Conservation (phyloP, 2,888 invertebrate genomes). For the Epinotia ramella region DNA sequence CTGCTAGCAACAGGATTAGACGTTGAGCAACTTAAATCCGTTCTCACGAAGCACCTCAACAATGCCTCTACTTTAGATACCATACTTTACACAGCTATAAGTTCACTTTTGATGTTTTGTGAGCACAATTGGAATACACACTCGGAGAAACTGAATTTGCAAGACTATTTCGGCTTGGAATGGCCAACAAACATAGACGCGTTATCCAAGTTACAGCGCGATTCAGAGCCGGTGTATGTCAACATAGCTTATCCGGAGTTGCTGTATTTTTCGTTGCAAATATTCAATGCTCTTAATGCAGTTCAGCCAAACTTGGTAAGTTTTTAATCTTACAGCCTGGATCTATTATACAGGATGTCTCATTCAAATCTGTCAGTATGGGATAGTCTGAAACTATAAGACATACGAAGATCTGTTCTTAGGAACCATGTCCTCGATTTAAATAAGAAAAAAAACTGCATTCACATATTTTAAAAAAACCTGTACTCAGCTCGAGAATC, state of each 20-base stretch:
- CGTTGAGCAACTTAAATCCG: slow-evolving; percentile 55
- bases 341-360: too few species aligned
- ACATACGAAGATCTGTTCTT: too few species aligned
- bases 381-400: too few species aligned
- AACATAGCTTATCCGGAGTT: slow-evolving; percentile 86
- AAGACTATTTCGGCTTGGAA: slow-evolving; percentile 70
- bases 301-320: slow-evolving; percentile 73
- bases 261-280: slow-evolving; percentile 72
- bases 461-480: too few species aligned
- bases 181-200: slow-evolving; percentile 78
- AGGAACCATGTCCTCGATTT: too few species aligned
- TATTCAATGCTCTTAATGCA: slow-evolving; percentile 67
- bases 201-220: slow-evolving; percentile 74
- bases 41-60: slow-evolving; percentile 59
- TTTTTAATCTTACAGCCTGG: slow-evolving; percentile 8
- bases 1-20: slow-evolving; percentile 65
- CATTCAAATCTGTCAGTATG: too few species aligned
- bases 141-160: slow-evolving; percentile 70
- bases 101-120: slow-evolving; percentile 89
- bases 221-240: slow-evolving; percentile 88
- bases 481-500: too few species aligned
- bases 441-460: too few species aligned
- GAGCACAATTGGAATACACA: slow-evolving; percentile 94
- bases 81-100: slow-evolving; percentile 85
- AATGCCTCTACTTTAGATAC: slow-evolving; percentile 61